Percentiles rank a stretch among this genome's conserved stretches.
Conservation (phyloP, 2,113 vertebrate species). For the Sinocyclocheilus anophthalmus region DNA sequence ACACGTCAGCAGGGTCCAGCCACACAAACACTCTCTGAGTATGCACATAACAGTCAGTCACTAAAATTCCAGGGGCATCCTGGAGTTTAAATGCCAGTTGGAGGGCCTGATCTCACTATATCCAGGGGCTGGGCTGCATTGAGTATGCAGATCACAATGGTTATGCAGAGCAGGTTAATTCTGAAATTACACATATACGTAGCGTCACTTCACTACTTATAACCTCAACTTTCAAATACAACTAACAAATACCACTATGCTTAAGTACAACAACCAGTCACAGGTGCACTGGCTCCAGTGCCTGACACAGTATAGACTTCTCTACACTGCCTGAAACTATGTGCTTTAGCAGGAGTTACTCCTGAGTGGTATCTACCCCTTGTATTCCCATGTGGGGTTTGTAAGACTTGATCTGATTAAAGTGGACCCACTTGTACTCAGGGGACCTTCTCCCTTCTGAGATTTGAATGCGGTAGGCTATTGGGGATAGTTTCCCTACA, state of each 20-base stretch:
- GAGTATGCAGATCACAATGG: background rate
- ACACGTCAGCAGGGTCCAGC: constrained; percentile 8
- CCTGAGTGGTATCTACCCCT: background rate
- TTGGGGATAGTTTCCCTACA: constrained; percentile 5
- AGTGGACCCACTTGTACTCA: constrained; percentile 15
- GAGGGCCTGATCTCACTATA: no score
- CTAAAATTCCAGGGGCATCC: background rate
- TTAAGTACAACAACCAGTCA: no score
- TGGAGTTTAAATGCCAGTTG: no score
- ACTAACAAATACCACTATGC: no score
- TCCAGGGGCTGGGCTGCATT: background rate
- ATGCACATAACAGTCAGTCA: background rate
- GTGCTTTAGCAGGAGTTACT: no score
- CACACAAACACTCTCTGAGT: background rate
- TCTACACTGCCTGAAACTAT: background rate
- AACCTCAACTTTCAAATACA: no score
- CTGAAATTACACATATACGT: background rate
- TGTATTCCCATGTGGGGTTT: background rate
- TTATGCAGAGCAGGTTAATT: background rate
- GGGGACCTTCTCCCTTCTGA: background rate
- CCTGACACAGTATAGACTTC: background rate
- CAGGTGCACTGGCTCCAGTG: background rate
- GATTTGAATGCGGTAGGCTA: constrained; percentile 35
- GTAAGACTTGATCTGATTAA: constrained; percentile 37
- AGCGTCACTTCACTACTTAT: no score